Evolutionary conservation across 2,113 vertebrate species (phyloP).

Genomic region (Scytalopus superciliaris): DNA sequence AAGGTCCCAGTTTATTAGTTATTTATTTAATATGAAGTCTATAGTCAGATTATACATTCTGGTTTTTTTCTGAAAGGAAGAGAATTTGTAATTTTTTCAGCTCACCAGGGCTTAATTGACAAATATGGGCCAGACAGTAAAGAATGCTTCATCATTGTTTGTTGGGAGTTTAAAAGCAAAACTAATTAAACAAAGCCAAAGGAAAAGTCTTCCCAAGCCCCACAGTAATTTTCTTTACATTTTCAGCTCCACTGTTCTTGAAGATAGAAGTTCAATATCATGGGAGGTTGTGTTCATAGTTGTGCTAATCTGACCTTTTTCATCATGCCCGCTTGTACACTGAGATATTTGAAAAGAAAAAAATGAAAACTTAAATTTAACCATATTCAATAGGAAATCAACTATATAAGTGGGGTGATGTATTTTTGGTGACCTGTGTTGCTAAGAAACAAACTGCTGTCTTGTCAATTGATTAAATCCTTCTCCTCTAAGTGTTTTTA

Average conservation of each 20-base stretch:
- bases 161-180: background rate
- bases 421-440: conserved; percentile 22
- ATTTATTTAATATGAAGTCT: background rate
- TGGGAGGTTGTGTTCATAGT: background rate
- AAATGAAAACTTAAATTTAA: background rate
- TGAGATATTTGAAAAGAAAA: background rate
- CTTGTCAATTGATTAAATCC: conserved; percentile 21
- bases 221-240: background rate
- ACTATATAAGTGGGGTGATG: background rate
- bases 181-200: background rate
- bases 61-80: background rate
- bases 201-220: background rate
- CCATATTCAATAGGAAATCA: background rate
- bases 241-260: background rate
- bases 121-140: background rate
- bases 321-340: background rate
- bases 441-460: conserved; percentile 16
- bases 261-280: background rate
- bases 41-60: background rate
- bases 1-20: background rate
- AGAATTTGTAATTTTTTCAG: background rate
- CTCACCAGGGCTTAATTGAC: background rate
- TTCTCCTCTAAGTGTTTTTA: background rate
- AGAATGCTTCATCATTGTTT: background rate
- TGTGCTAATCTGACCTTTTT: background rate